These are phyloP conservation scores for Cantharis nigra DNA, from an alignment of 2,888 invertebrate species.

Conservation along the genomic window DNA sequence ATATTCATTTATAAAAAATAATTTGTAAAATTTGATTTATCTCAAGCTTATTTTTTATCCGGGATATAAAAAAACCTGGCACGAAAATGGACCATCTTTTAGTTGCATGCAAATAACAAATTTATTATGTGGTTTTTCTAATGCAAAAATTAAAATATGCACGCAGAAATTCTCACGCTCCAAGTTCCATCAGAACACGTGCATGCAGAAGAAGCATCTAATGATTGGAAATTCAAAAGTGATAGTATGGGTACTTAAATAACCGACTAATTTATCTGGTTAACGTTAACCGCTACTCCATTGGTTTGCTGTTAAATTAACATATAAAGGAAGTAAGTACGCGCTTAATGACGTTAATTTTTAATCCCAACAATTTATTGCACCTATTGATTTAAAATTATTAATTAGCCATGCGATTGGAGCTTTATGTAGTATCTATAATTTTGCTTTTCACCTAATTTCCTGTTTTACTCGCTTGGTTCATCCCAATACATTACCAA, in stretches of 20 bases:
- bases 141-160: neutral
- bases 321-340: neutral
- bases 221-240: conserved; percentile 46
- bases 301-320: neutral
- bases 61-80: neutral
- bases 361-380: neutral
- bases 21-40: neutral
- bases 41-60: neutral
- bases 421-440: neutral
- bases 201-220: conserved; percentile 40
- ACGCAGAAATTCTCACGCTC: conserved; percentile 42
- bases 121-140: neutral
- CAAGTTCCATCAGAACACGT: conserved; percentile 41
- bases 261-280: neutral
- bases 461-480: neutral
- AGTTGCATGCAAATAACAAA: neutral
- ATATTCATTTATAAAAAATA: neutral
- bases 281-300: neutral
- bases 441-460: neutral
- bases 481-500: neutral
- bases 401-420: neutral
- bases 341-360: neutral
- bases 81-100: neutral
- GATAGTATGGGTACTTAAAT: conserved; percentile 2
- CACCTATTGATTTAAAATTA: neutral